Evolutionary conservation across 2,113 vertebrate genomes (phyloP), one percentile per base, ranked within the genome.

Genomic region (Entelurus aequoreus): DNA sequence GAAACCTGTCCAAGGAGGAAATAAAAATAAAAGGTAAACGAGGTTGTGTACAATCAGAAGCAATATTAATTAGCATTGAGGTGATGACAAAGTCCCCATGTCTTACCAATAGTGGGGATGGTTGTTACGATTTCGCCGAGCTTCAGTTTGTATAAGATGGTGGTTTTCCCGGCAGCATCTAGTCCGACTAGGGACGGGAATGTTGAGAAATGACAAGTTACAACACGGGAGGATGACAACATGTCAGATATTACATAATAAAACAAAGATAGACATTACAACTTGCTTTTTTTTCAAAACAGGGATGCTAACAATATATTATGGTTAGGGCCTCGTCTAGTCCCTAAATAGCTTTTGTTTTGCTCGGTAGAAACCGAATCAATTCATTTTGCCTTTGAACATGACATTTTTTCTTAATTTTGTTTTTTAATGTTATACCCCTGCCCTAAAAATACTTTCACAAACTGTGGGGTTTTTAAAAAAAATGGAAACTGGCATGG

Each of bases 41-140:
- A 15, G 9, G 0, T 19, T 11, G 10, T 44, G 8, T 10, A n/a
- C 2, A n/a, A 65, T 14, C 3, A 62, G n/a, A 28, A 48, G 5
- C 2, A 56, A 1, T 4, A 7, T 15, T 37, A 19, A 1, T 15
- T 11, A 53, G 48, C 10, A 48, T 54, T 2, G 13, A 19, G n/a
- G 3, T 40, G 60, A 53, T 11, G 1, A 13, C 2, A 4, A 19
- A 19, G 19, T 21, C 5, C 8, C 1, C 1, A 19, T 53, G 1
- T 75, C 92, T 91, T 86, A 96, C 95, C 95, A 60, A 98, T 97
- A 68, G 95, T 97, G 77, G 95, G 95, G 85, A 97, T 98, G 67
- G 95, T 97, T 72, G 95, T 98, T 71, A 98, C 95, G n/a, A 97
- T 94, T 87, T 98, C 94, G 2, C 95, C 95, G 38, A 98, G 88